Conservation (phyloP, 2,888 invertebrate genomes). For the Scaptomyza caliginosa region DNA sequence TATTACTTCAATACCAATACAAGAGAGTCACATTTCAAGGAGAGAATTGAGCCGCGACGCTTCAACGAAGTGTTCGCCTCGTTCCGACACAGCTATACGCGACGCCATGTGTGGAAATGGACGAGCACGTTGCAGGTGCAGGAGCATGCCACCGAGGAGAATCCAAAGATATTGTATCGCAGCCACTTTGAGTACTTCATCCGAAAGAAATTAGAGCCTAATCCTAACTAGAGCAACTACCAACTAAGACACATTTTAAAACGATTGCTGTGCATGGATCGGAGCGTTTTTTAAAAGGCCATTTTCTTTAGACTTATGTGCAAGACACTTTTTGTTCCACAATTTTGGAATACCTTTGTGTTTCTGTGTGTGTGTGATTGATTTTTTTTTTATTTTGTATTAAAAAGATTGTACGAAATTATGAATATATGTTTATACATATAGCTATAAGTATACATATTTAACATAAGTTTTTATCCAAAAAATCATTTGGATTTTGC, state of each 20-base stretch:
- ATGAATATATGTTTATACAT: neutral
- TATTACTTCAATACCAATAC: slow-evolving; percentile 77
- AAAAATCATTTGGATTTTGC: neutral
- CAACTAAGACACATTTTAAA: slow-evolving; percentile 14
- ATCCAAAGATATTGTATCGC: slow-evolving; percentile 72
- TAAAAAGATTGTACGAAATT: too few relatives aligned
- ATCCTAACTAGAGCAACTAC: slow-evolving; percentile 22
- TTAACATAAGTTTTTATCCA: neutral
- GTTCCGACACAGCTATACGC: slow-evolving; percentile 78
- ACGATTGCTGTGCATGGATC: neutral
- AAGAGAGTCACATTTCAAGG: slow-evolving; percentile 62
- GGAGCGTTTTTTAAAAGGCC: neutral
- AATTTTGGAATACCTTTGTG: neutral
- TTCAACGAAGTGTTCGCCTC: slow-evolving; percentile 76
- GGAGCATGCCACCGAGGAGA: slow-evolving; percentile 64
- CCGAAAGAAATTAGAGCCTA: slow-evolving; percentile 42
- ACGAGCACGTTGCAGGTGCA: slow-evolving; percentile 81
- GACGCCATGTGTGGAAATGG: slow-evolving; percentile 83
- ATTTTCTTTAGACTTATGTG: neutral
- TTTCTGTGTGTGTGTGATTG: neutral
- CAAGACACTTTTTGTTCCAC: neutral
- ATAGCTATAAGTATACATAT: neutral
- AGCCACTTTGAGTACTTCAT: slow-evolving; percentile 73
- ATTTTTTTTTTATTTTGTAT: neutral
- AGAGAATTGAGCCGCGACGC: slow-evolving; percentile 50